These are phyloP conservation scores for Ectemnius lituratus DNA, from an alignment of 2,888 invertebrate genomes.

Conservation along the genomic window DNA sequence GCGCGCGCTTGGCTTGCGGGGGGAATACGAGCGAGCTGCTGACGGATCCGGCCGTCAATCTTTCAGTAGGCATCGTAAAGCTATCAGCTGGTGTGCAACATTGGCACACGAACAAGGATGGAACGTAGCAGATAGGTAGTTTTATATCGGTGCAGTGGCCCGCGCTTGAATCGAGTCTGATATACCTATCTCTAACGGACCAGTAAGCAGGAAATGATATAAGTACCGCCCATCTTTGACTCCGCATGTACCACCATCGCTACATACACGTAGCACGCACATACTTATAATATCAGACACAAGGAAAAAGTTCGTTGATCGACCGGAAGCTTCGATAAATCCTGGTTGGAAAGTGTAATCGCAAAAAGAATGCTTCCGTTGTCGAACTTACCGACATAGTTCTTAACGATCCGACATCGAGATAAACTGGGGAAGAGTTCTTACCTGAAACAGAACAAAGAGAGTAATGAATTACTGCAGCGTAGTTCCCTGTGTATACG, in stretches of 20 bases:
- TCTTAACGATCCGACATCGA: slow-evolving; percentile 20
- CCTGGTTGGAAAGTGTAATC: too few species aligned
- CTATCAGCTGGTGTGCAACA: slow-evolving; percentile 64
- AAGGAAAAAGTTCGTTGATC: slow-evolving; percentile 5
- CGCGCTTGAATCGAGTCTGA: slow-evolving; percentile 34
- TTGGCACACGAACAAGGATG: slow-evolving; percentile 36
- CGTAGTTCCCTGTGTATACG: slow-evolving; percentile 32
- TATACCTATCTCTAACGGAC: slow-evolving; percentile 64
- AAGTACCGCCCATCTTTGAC: slow-evolving; percentile 44
- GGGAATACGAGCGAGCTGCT: slow-evolving; percentile 58
- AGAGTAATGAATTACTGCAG: slow-evolving; percentile 50
- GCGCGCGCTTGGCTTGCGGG: slow-evolving; percentile 44
- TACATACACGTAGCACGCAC: slow-evolving; percentile 33
- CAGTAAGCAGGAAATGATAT: slow-evolving; percentile 67
- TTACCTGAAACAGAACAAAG: slow-evolving; percentile 69
- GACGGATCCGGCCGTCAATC: slow-evolving; percentile 76
- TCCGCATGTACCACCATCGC: slow-evolving; percentile 19
- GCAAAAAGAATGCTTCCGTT: too few species aligned
- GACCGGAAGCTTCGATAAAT: slow-evolving; percentile 20
- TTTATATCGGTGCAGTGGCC: slow-evolving; percentile 14
- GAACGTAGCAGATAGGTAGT: slow-evolving; percentile 31
- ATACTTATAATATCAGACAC: not conserved
- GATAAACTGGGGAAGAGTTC: slow-evolving; percentile 54
- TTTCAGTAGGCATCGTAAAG: slow-evolving; percentile 71
- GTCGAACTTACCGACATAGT: slow-evolving; percentile 37